These are phyloP conservation scores for Anolis apletophallus DNA, from an alignment of 2,797 vertebrate species.

Conservation along the genomic window DNA sequence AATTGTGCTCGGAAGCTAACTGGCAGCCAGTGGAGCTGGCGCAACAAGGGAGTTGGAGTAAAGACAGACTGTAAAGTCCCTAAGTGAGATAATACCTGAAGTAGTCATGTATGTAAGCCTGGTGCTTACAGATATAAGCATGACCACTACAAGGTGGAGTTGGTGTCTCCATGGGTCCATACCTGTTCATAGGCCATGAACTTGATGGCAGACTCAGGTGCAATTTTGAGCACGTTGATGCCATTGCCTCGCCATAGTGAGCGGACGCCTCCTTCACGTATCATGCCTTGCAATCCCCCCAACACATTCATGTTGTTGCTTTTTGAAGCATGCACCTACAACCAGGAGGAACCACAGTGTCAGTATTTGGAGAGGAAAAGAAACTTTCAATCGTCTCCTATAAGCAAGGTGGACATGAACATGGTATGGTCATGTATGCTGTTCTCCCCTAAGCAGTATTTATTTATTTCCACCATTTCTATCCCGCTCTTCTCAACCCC, in stretches of 20 bases:
- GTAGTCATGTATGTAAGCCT: too few species aligned
- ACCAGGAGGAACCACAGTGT: neutral
- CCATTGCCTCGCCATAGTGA: constrained; percentile 96
- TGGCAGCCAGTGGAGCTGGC: too few species aligned
- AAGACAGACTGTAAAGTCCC: too few species aligned
- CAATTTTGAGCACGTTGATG: constrained; percentile 96
- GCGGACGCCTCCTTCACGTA: constrained; percentile 89
- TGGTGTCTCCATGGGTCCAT: constrained; percentile 80
- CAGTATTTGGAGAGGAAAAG: neutral
- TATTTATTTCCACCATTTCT: too few species aligned
- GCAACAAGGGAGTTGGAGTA: too few species aligned
- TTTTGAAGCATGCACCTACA: constrained; percentile 74
- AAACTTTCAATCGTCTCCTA: neutral
- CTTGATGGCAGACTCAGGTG: constrained; percentile 95
- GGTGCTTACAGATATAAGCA: too few species aligned
- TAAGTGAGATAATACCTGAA: neutral
- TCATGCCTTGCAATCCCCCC: constrained; percentile 85
- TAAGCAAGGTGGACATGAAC: neutral
- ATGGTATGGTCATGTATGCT: neutral
- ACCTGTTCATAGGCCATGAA: constrained; percentile 99
- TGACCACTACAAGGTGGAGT: constrained; percentile 66
- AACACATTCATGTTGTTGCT: constrained; percentile 78
- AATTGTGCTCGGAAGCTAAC: too few species aligned
- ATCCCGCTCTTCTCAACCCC: too few species aligned
- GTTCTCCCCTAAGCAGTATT: neutral